Conservation (phyloP, 2,888 invertebrate genomes). For the Melanchra persicariae region DNA sequence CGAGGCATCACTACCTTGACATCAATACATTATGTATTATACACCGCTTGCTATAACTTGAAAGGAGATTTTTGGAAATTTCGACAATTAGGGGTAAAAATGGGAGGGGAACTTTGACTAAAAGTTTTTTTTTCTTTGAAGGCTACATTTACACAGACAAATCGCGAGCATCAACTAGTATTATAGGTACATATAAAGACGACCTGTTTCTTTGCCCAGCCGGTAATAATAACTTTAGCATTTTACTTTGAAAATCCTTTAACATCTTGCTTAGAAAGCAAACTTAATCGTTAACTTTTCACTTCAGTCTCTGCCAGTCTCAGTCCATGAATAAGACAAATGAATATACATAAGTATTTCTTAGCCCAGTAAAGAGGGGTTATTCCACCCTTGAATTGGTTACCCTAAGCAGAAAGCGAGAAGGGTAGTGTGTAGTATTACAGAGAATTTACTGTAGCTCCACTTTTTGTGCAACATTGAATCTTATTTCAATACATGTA, state of each 20-base stretch:
- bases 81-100: too few relatives aligned
- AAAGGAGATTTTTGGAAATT: too few relatives aligned
- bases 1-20: constrained; percentile 33
- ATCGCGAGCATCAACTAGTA: not conserved
- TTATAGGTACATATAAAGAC: not conserved
- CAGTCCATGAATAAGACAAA: constrained; percentile 57
- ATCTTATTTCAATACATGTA: too few relatives aligned
- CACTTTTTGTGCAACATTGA: too few relatives aligned
- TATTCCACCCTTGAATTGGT: not conserved
- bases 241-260: constrained; percentile 3
- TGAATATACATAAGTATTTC: constrained; percentile 1
- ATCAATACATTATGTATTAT: constrained; percentile 40
- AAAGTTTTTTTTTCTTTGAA: too few relatives aligned
- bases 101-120: too few relatives aligned
- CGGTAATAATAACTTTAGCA: not conserved
- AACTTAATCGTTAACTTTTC: constrained; percentile 59
- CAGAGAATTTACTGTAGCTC: too few relatives aligned
- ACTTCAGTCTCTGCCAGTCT: constrained; percentile 65
- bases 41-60: not conserved
- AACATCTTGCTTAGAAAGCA: not conserved
- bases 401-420: not conserved
- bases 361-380: not conserved
- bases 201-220: not conserved
- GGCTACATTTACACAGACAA: too few relatives aligned
- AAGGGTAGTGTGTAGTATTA: too few relatives aligned